Evolutionary conservation across 2,888 invertebrate genomes (phyloP), one percentile per base, ranked within the genome.

Genomic region (Lasiommata megera): DNA sequence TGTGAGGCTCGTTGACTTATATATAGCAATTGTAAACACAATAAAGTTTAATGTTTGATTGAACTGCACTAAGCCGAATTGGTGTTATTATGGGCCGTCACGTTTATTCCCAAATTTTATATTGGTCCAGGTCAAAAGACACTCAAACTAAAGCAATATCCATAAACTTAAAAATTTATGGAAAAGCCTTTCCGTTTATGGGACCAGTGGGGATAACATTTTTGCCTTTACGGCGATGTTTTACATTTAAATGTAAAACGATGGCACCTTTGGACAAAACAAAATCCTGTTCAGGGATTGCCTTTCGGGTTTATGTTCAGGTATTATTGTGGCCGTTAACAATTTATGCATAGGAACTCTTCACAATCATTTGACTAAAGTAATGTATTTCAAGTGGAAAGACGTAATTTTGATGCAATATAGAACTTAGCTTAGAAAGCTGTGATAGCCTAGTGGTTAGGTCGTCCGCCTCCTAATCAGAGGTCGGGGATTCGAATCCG

Each of bases 151-250:
- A 72, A 70, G 76, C 75, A 78, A 81, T 80, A 78, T 73, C 76
- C 70, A 65, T 72, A 67, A 77, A 76, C 71, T 76, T 79, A 74
- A 71, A 81, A 80, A 81, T 82, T 80, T 84, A 82, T 82, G 76
- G 73, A 72, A 71, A 72, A 72, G 71, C 72, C 77, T 73, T 72
- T 31, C 40, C 63, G 73, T 79, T 77, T 77, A 75, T 73, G 67
- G 69, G 62, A 61, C 64, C 64, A 63, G 52, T 56, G 67, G 69
- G 72, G 64, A 67, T 69, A 71, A 74, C 68, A 70, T 75, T 76
- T 65, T 60, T 55, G 23, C 40, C 11, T 40, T 44, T 52, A 46
- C 61, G 54, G 23, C 55, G 50, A 40, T 53, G 52, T 56, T 61
- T 61, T 64, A 58, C 59, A 57, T 57, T 63, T 57, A 58, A 64